Base-by-base conservation (phyloP, 2,888 invertebrate species). In the Amiota communis region DNA sequence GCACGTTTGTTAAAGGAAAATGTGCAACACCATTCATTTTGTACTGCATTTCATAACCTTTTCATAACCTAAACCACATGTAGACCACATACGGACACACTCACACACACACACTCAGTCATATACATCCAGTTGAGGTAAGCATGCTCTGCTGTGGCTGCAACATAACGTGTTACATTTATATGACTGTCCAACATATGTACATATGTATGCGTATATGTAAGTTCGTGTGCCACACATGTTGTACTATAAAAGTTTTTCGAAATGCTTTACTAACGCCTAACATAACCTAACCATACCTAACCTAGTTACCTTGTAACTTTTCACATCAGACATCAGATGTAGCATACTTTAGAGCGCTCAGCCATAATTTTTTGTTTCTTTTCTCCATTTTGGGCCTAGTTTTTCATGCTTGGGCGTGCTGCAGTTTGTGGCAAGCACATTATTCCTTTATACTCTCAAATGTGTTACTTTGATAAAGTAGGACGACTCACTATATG, bases 291-390 rank as follows among this genome's bases (percentile, higher is more conserved):
- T 3, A 23, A 23, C 23, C 23, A 23, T 36, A 15, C 59, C 49
- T 48, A 59, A 70, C 70, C 70, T 15, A 70, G 70, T 70, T 70
- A 70, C 61, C 70, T 59, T 61, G 20, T 49, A 61, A 15, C 51
- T 70, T 61, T 36, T 11, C 63, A 36, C 2, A 36, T 36, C 53
- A 53, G 13, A 53, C 4, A 53, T 12, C 53, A 53, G 53, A 36
- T 17, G 63, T 36, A 46, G 63, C 63, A 63, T 63, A 63, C 63
- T 36, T 36, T 63, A n/a, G 36, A 12, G 1, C 63, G 36, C 63
- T 36, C 36, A 36, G 36, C 36, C 36, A 36, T 36, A 2, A 2
- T 0, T 36, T 36, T 36, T 36, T 36, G 36, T 36, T 36, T 36
- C 8, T 4, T 36, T 36, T 36, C 36, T 36, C 8, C 36, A 36